Evolutionary conservation across 2,113 vertebrate genomes (phyloP).

Genomic region (Ia io): DNA sequence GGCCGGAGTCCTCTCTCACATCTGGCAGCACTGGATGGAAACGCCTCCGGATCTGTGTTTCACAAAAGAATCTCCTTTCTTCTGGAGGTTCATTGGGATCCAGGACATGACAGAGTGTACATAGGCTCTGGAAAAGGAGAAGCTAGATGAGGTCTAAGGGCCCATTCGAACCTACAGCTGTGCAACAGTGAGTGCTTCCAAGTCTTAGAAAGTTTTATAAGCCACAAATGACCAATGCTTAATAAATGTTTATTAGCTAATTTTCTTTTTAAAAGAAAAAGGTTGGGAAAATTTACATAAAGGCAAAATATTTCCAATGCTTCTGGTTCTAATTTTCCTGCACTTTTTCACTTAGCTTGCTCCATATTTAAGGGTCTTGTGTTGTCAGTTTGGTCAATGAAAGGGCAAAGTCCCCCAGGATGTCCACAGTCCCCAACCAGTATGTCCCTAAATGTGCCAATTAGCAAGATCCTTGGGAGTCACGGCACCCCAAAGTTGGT

Average conservation of each 20-base stretch:
- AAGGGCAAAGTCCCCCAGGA: neutral
- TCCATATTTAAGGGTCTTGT: neutral
- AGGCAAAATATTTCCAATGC: neutral
- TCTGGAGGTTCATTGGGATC: neutral
- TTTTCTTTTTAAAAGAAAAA: slow-evolving; percentile 18
- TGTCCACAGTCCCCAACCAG: neutral
- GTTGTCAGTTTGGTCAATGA: neutral
- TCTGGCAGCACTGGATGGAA: neutral
- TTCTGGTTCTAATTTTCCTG: neutral
- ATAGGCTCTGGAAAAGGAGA: neutral
- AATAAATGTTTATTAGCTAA: neutral
- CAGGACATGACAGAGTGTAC: neutral
- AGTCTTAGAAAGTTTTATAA: neutral
- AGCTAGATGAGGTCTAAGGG: neutral
- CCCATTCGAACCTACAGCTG: neutral
- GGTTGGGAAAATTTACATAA: neutral
- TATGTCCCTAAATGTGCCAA: neutral
- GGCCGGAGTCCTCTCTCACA: neutral
- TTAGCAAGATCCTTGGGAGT: neutral
- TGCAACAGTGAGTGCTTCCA: neutral
- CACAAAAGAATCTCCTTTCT: neutral
- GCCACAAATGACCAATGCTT: neutral
- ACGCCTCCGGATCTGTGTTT: neutral
- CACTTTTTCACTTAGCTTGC: neutral
- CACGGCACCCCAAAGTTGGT: neutral